These are phyloP conservation scores for Acanthornis magna DNA, from an alignment of 2,797 vertebrate genomes.

Conservation along the genomic window DNA sequence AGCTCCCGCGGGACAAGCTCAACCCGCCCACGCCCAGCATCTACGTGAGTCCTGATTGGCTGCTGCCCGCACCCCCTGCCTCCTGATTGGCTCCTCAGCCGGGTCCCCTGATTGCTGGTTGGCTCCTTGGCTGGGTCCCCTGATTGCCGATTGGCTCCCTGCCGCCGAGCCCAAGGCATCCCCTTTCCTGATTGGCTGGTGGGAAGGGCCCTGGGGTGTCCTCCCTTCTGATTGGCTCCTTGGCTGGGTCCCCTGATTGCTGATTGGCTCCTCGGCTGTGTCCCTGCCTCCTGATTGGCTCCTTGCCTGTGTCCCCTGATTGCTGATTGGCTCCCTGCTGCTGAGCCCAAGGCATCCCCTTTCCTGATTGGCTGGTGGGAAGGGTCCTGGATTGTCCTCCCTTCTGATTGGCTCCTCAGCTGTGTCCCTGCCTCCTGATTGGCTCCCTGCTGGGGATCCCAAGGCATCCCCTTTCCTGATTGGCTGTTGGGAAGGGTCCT, in stretches of 20 bases:
- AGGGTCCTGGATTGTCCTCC: too few species aligned
- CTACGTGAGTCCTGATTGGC: not conserved
- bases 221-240: too few species aligned
- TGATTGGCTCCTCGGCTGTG: too few species aligned
- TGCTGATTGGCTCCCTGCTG: too few species aligned
- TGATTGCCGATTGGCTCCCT: too few species aligned
- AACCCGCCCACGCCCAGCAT: not conserved
- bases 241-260: not conserved
- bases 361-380: too few species aligned
- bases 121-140: not conserved
- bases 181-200: too few species aligned
- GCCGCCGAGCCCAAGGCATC: too few species aligned
- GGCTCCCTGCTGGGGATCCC: not conserved
- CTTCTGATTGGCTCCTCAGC: not conserved
- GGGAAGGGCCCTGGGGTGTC: too few species aligned
- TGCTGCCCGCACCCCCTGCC: not conserved
- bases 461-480: not conserved
- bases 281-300: not conserved
- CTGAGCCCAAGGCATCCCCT: too few species aligned
- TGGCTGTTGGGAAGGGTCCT: not conserved
- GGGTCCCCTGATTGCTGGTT: not conserved
- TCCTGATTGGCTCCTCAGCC: not conserved
- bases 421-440: not conserved
- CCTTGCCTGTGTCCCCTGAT: too few species aligned
- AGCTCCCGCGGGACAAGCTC: not conserved